These are phyloP conservation scores for Adela reaumurella DNA, from an alignment of 2,888 invertebrate genomes.

Conservation along the genomic window DNA sequence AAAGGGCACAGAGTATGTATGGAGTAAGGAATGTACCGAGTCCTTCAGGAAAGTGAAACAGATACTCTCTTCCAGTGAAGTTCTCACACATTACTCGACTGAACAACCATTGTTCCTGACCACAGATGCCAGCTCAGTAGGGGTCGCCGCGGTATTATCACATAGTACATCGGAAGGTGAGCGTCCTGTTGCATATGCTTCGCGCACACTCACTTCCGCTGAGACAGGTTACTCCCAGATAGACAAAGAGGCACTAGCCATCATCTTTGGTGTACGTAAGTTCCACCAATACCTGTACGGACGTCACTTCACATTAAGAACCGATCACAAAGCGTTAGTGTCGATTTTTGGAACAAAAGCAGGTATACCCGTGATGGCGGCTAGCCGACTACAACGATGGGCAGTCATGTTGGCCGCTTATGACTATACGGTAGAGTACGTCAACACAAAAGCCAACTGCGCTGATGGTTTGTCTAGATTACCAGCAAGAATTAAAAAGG, in stretches of 20 bases:
- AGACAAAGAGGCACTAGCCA: no score
- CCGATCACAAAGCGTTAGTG: slow-evolving; percentile 27
- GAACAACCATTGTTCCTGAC: slow-evolving; percentile 9
- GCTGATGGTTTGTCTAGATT: slow-evolving; percentile 15
- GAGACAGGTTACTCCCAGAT: no score
- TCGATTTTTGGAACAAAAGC: slow-evolving; percentile 20
- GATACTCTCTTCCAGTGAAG: slow-evolving; percentile 4
- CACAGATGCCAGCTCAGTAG: slow-evolving; percentile 9
- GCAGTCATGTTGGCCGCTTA: slow-evolving; percentile 21
- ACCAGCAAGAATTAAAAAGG: slow-evolving; percentile 1
- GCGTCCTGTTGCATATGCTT: no score
- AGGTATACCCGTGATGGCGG: slow-evolving; percentile 17
- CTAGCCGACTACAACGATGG: slow-evolving; percentile 20
- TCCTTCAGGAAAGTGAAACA: slow-evolving; percentile 7
- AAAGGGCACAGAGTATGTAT: not conserved
- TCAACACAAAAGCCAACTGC: slow-evolving; percentile 9
- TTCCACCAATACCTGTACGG: slow-evolving; percentile 15
- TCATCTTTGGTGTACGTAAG: not conserved
- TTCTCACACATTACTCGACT: slow-evolving; percentile 9
- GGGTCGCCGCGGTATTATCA: slow-evolving; percentile 1
- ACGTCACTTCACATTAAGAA: slow-evolving; percentile 18
- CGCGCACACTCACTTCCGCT: no score
- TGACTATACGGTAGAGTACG: slow-evolving; percentile 13
- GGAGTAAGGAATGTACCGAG: slow-evolving; percentile 1
- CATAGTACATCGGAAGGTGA: no score